Evolutionary conservation across 2,888 invertebrate species (phyloP).

Genomic region (Tanypteryx hageni): DNA sequence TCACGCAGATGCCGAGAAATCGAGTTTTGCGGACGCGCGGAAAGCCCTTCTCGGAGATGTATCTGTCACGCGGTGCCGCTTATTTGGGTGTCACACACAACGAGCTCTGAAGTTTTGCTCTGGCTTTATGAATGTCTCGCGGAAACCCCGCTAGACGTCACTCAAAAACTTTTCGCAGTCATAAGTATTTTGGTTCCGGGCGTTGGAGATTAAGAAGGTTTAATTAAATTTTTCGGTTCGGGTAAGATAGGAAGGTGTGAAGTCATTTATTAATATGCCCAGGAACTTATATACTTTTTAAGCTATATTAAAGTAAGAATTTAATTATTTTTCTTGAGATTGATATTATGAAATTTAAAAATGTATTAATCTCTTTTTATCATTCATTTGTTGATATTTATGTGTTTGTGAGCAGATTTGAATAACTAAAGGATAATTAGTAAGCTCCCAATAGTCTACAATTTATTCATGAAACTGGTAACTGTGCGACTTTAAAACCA

Average conservation of each 20-base stretch:
- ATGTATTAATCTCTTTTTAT: no score
- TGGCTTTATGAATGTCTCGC: background rate
- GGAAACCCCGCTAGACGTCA: constrained; percentile 4
- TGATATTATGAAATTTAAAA: no score
- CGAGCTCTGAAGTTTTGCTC: background rate
- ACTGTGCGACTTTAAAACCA: no score
- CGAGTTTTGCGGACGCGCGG: no score
- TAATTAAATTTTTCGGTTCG: constrained; percentile 4
- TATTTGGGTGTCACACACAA: background rate
- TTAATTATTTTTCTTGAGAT: no score
- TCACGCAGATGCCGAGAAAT: no score
- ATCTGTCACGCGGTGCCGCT: background rate
- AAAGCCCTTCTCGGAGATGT: background rate
- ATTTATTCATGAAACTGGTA: no score
- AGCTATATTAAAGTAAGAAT: no score
- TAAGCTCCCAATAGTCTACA: no score
- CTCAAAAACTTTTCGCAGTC: background rate
- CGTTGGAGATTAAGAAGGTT: background rate
- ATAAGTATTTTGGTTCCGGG: background rate
- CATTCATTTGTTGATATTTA: no score
- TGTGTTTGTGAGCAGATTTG: no score
- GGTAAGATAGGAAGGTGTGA: background rate
- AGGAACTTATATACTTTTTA: background rate
- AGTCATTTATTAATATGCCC: background rate
- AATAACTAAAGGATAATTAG: no score